Evolutionary conservation across 1,140 invertebrate genomes (phyloP).

Genomic region (Paracyclopina nana): DNA sequence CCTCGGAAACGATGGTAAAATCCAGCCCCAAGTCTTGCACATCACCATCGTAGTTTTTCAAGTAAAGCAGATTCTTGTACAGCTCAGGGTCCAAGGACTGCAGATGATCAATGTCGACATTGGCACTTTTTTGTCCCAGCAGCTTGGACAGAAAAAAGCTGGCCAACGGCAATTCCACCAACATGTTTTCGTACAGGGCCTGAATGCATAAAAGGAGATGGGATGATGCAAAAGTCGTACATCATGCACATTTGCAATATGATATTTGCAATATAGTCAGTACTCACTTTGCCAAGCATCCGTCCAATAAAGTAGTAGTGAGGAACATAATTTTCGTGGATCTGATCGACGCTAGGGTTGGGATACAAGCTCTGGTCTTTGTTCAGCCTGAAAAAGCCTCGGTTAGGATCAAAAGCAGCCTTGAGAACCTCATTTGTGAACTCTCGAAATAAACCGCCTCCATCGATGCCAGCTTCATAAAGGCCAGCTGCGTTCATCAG

Average conservation of each 20-base stretch:
- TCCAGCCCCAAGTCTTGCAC: constrained; percentile 45
- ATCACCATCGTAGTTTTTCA: constrained; percentile 41
- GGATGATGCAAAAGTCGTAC: constrained; percentile 14
- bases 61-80: constrained; percentile 68
- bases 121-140: constrained; percentile 47
- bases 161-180: constrained; percentile 80
- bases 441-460: constrained; percentile 72
- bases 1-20: constrained; percentile 73
- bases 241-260: constrained; percentile 12
- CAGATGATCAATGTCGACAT: constrained; percentile 75
- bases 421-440: constrained; percentile 75
- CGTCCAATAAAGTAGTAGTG: constrained; percentile 92
- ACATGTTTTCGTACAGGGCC: constrained; percentile 81
- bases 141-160: constrained; percentile 79
- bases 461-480: constrained; percentile 88
- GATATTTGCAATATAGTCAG: constrained; percentile 24
- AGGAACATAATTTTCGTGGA: constrained; percentile 60
- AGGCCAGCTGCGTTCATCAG: constrained; percentile 69
- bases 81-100: constrained; percentile 77
- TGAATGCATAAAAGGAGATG: constrained; percentile 31
- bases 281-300: constrained; percentile 87
- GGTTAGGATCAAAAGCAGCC: constrained; percentile 88
- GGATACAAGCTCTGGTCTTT: constrained; percentile 85
- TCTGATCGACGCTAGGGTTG: constrained; percentile 65
- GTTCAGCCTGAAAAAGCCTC: constrained; percentile 79